Evolutionary conservation across 2,113 vertebrate species (phyloP), one percentile per base, ranked within the genome.

Genomic region (Notarius quadriscutis): DNA sequence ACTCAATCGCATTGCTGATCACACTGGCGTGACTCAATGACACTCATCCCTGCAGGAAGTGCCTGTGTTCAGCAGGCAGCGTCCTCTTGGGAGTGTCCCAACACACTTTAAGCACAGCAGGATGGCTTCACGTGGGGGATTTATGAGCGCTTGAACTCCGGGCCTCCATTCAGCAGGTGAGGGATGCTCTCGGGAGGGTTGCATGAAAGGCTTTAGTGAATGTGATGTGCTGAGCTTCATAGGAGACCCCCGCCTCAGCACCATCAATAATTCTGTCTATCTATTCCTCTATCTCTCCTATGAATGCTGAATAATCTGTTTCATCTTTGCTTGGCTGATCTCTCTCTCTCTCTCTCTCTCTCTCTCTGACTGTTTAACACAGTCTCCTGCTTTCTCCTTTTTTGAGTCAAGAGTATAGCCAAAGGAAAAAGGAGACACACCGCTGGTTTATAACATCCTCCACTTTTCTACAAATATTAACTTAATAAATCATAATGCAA

Each of bases 231-330:
- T 50, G 71, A 87, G 87, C 87, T 88, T 90, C 87, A 89, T 69
- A 89, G 77, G 83, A 88, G 79, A 80, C 85, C 81, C 89, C 87
- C 78, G 53, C 51, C 87, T 87, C 85, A 79, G 25, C 27, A 22
- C 86, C 87, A 90, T 90, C 89, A 90, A 90, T 90, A 85, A 90
- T 90, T 89, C 90, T 86, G 80, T 89, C 90, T 89, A 89, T 91
- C 87, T 72, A 80, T 79, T 77, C 87, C 63, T 87, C 87, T 55
- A 65, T 77, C 85, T 88, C 79, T 84, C 80, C 82, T 20, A 86
- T 88, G 86, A 88, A 84, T 89, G 80, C 71, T 88, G 79, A 88
- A 88, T 78, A 87, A 77, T 85, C 87, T 84, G 81, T 88, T 88
- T 91, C 71, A 86, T 89, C 84, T 79, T 34, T 65, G 57, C 48